These are phyloP conservation scores for Cenopis cana DNA, from an alignment of 2,888 invertebrate genomes.

Conservation along the genomic window DNA sequence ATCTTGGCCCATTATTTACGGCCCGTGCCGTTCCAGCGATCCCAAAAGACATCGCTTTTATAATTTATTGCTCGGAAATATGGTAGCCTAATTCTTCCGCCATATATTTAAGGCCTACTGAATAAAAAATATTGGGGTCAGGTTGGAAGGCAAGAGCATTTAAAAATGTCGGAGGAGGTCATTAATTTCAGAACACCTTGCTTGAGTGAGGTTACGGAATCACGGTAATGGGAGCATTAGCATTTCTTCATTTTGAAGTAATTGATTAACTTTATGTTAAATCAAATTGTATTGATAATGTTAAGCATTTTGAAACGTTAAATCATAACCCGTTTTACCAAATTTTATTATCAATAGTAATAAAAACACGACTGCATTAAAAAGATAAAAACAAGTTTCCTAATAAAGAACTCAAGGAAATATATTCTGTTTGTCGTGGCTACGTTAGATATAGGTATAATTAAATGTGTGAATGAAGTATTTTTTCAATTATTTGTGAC, in stretches of 20 bases:
- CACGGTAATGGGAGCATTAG: slow-evolving; percentile 13
- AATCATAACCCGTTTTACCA: too few relatives aligned
- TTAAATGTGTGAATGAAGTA: too few relatives aligned
- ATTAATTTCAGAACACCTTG: slow-evolving; percentile 37
- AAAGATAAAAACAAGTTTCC: too few relatives aligned
- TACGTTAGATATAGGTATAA: too few relatives aligned
- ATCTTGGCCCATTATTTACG: slow-evolving; percentile 63
- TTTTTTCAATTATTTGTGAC: too few relatives aligned
- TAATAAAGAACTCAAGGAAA: too few relatives aligned
- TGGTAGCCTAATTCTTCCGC: slow-evolving; percentile 72
- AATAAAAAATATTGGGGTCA: slow-evolving; percentile 50
- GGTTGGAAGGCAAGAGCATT: slow-evolving; percentile 35
- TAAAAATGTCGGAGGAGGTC: slow-evolving; percentile 38
- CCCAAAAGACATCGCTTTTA: slow-evolving; percentile 72
- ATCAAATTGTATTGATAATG: too few relatives aligned
- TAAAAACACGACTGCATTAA: too few relatives aligned
- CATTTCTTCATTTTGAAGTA: background rate
- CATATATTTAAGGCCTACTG: slow-evolving; percentile 68
- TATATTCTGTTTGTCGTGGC: too few relatives aligned
- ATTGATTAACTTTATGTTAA: too few relatives aligned
- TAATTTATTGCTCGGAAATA: slow-evolving; percentile 76
- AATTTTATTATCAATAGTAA: too few relatives aligned
- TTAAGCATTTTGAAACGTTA: too few relatives aligned
- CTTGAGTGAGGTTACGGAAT: slow-evolving; percentile 25
- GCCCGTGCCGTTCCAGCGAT: slow-evolving; percentile 60